Evolutionary conservation across 2,888 invertebrate species (phyloP).

Genomic region (Agrotis clavis): DNA sequence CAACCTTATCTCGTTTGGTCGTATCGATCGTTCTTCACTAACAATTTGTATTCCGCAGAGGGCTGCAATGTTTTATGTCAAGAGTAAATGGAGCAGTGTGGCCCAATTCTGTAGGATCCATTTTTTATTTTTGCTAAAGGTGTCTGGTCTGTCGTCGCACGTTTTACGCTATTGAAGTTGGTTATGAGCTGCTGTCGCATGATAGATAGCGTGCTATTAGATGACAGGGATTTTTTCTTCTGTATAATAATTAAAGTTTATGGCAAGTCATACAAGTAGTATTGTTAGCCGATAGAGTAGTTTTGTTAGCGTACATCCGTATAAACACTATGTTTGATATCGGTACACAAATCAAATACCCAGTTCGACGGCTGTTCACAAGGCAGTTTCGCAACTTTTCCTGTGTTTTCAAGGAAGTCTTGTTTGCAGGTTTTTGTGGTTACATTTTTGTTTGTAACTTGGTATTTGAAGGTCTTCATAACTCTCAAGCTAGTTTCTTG

Average conservation of each 20-base stretch:
- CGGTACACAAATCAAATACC: conserved; percentile 40
- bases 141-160: neutral
- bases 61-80: conserved; percentile 41
- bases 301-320: conserved; percentile 9
- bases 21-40: conserved; percentile 57
- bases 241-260: neutral
- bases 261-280: neutral
- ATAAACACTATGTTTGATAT: conserved; percentile 28
- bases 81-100: conserved; percentile 23
- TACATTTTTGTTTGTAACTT: conserved; percentile 37
- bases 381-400: conserved; percentile 31
- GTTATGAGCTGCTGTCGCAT: neutral
- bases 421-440: conserved; percentile 41
- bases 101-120: conserved; percentile 16
- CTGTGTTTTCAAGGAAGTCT: conserved; percentile 51
- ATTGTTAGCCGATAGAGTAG: neutral
- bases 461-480: conserved; percentile 37
- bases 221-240: neutral
- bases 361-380: conserved; percentile 14
- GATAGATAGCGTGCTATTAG: neutral
- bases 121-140: conserved; percentile 12
- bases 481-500: conserved; percentile 8
- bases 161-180: conserved; percentile 6
- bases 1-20: conserved; percentile 60
- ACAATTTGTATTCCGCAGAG: conserved; percentile 61